Base-by-base conservation (phyloP, 2,113 vertebrate species). In the Microcebus jonahi region DNA sequence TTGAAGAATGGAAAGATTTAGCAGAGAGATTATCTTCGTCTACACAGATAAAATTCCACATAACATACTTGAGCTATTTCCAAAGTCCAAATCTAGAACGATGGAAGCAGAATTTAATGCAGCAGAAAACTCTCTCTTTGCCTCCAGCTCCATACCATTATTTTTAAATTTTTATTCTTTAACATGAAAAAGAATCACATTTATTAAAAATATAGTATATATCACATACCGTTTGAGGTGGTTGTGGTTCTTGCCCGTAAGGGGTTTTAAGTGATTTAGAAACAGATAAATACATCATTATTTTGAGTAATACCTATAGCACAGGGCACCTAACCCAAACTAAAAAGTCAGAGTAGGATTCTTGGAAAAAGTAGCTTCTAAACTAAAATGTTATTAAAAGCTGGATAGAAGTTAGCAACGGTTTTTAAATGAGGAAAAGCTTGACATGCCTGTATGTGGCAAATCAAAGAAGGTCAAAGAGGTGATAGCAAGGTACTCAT, bases 1-100 rank as follows among this genome's bases (percentile, higher is more conserved):
- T 90, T 90, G 50, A 86, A 80, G 23, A 96, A 92, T 23, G 59
- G 31, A 3, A 94, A 75, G 67, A 73, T 89, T 85, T 95, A 73
- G 36, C n/a, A 39, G 57, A 95, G 73, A 87, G 27, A 67, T 70
- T 65, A 71, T 57, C 50, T 82, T 96, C 75, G n/a, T 65, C 50
- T 42, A 48, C 23, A 71, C 71, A 95, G 57, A 90, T 48, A 95
- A 93, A 90, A 93, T 77, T 59, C 20, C 9, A 10, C 2, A 21
- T 70, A 86, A 36, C 8, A n/a, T 34, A 67, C 13, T 63, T 55
- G 29, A 25, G 11, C 21, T 39, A 18, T 81, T 82, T 20, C 53
- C 59, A 25, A 29, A 57, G 36, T 57, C 21, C 25, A 65, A 87
- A 76, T 68, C 20, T 31, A 75, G 61, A 83, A 23, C 0, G 2